A percentile compares a stretch with the other conserved stretches of the same genome.
phyloP scores from a whole-genome alignment of 2,113 vertebrate species.

The Chascanopsetta lugubris region DNA sequence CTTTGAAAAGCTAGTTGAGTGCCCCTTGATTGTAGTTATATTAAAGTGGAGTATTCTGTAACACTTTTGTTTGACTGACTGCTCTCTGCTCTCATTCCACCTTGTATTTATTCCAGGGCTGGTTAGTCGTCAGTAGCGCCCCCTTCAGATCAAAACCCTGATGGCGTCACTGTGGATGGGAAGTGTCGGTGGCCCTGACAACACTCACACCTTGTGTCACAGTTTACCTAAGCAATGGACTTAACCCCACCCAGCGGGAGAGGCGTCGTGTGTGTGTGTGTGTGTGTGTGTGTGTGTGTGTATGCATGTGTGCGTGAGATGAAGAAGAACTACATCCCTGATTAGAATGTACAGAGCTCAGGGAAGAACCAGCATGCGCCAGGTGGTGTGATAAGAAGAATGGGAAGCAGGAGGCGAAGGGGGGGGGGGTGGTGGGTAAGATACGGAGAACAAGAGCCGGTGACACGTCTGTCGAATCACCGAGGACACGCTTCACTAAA shows the following conservation, averaged over 20 bases:
- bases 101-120: conserved; percentile 64
- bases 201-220: conserved; percentile 73
- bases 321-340: conserved; percentile 59
- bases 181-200: conserved; percentile 43
- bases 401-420: conserved; percentile 8
- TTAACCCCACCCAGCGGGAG: conserved; percentile 59
- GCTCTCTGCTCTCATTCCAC: neutral
- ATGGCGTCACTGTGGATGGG: conserved; percentile 66
- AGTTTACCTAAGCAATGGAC: conserved; percentile 68
- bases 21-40: neutral
- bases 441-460: conserved; percentile 40
- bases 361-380: conserved; percentile 73
- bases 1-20: neutral
- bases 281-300: conserved; percentile 48
- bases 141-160: conserved; percentile 61
- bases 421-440: neutral
- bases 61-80: conserved; percentile 5
- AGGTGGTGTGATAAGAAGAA: conserved; percentile 43
- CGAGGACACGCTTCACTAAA: conserved; percentile 66
- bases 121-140: conserved; percentile 69
- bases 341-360: conserved; percentile 75
- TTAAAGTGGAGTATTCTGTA: neutral
- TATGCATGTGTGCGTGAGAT: conserved; percentile 51
- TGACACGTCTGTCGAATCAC: conserved; percentile 59
- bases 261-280: conserved; percentile 47